Evolutionary conservation across 2,888 invertebrate species (phyloP).

Genomic region (Acleris sparsana): DNA sequence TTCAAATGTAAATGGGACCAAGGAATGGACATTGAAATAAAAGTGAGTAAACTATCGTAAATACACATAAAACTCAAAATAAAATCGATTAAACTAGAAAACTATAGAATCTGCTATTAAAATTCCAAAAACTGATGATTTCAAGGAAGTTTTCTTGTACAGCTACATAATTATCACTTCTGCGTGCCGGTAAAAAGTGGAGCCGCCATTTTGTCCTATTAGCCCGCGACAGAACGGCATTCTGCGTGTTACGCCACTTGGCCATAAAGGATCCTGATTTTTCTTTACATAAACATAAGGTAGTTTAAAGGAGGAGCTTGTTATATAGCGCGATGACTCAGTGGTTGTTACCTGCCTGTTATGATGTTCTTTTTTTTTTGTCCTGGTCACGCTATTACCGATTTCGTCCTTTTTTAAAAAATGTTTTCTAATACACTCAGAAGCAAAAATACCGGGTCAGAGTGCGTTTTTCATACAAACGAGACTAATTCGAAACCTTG

Average conservation of each 20-base stretch:
- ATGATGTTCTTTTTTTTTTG: too few species aligned
- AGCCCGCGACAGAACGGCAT: slow-evolving; percentile 47
- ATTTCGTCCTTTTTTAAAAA: too few species aligned
- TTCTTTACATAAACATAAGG: slow-evolving; percentile 24
- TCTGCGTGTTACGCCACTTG: slow-evolving; percentile 35
- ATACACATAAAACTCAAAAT: background rate
- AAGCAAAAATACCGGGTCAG: too few species aligned
- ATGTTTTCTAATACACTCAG: too few species aligned
- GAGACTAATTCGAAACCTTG: too few species aligned
- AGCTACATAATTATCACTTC: slow-evolving; percentile 30
- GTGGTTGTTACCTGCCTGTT: too few species aligned
- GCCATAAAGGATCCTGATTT: background rate
- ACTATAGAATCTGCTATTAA: background rate
- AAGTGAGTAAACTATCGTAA: too few species aligned
- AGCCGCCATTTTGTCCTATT: slow-evolving; percentile 37
- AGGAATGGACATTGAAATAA: too few species aligned
- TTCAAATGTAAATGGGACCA: too few species aligned
- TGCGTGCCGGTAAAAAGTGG: slow-evolving; percentile 12
- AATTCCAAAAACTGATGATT: slow-evolving; percentile 1
- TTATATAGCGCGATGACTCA: too few species aligned
- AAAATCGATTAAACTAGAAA: background rate
- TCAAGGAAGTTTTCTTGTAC: slow-evolving; percentile 19
- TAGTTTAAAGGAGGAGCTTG: background rate
- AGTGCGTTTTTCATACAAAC: too few species aligned
- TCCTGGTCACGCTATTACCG: too few species aligned